Conservation (phyloP, 2,113 vertebrate genomes). For the Myotis yumanensis region DNA sequence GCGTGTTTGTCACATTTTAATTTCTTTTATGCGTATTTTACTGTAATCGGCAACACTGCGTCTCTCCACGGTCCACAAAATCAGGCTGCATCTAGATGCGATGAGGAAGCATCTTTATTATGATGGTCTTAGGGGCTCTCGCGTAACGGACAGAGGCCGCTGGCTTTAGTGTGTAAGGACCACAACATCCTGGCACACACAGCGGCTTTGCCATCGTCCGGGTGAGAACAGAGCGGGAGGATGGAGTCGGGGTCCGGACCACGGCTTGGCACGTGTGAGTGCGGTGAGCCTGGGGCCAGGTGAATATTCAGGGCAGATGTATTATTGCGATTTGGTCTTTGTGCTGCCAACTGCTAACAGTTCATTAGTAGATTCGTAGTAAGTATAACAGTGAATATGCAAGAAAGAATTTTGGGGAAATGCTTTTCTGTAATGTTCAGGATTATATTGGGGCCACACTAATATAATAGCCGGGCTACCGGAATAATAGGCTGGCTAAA, state of each 20-base stretch:
- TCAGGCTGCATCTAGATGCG: not conserved
- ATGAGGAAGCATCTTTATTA: not conserved
- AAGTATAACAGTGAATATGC: not conserved
- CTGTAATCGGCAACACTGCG: not conserved
- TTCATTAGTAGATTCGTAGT: too few species aligned
- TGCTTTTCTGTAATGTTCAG: not conserved
- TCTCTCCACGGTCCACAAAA: not conserved
- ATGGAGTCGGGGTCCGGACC: rapidly evolving
- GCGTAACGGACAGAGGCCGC: not conserved
- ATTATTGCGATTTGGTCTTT: not conserved
- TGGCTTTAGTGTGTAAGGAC: not conserved
- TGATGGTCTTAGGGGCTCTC: not conserved
- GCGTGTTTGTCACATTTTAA: not conserved
- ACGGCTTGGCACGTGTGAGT: rapidly evolving
- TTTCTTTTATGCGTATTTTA: not conserved
- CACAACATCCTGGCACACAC: rapidly evolving
- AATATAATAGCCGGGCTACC: not conserved
- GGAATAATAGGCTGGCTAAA: not conserved
- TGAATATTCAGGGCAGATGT: not conserved
- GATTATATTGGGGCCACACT: not conserved
- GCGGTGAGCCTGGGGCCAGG: rapidly evolving
- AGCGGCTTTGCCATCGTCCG: not conserved
- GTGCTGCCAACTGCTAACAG: rapidly evolving
- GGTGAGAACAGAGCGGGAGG: not conserved
- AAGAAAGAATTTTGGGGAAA: not conserved